Conservation (phyloP, 2,113 vertebrate species). For the Cyanistes caeruleus region DNA sequence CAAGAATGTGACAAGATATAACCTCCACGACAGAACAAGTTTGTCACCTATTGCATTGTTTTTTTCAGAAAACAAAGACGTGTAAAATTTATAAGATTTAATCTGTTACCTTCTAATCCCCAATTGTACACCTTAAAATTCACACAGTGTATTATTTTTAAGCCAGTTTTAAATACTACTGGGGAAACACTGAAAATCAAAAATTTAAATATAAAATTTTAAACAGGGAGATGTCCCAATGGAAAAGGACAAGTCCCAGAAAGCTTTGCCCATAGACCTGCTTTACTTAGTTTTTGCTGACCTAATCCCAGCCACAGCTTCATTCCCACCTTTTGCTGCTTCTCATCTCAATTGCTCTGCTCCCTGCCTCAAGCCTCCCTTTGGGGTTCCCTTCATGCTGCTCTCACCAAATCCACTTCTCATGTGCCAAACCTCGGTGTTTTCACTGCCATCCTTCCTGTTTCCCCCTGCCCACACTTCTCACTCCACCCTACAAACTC, state of each 20-base stretch:
- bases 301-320: background rate
- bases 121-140: background rate
- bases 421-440: background rate
- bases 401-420: background rate
- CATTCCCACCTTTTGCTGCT: background rate
- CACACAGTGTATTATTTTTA: background rate
- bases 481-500: background rate
- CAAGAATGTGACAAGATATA: background rate
- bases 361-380: background rate
- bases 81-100: background rate
- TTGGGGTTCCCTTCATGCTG: background rate
- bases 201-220: background rate
- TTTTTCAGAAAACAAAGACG: background rate
- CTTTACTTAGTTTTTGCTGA: background rate
- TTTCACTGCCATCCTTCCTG: background rate
- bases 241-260: background rate
- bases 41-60: background rate
- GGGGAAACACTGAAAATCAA: background rate
- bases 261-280: rapidly evolving
- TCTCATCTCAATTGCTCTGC: rapidly evolving
- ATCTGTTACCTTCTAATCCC: background rate
- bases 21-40: background rate
- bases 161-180: background rate
- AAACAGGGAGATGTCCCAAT: background rate
- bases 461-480: background rate